A percentile compares a stretch with the other conserved stretches of the same genome.
Conservation (phyloP, 1,140 invertebrate genomes). For the Dinoponera quadriceps region DNA sequence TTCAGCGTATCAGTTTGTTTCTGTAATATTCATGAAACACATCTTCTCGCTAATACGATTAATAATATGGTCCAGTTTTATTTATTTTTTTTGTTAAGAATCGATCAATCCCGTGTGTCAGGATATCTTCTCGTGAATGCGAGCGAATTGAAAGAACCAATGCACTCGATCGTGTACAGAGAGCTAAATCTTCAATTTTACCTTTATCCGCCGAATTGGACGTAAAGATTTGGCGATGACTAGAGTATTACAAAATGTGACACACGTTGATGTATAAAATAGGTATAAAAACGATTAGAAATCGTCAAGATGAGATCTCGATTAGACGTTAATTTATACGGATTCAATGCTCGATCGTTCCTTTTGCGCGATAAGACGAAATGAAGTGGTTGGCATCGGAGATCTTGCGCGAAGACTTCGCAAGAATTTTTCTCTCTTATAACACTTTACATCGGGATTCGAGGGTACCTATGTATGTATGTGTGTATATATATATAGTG, state of each 20-base stretch:
- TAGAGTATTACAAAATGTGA: not conserved
- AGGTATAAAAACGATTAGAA: slow-evolving; percentile 13
- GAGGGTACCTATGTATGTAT: not conserved
- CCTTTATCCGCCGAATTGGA: slow-evolving; percentile 9
- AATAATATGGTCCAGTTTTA: no score
- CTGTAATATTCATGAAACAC: no score
- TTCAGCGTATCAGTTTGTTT: no score
- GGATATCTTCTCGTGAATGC: no score
- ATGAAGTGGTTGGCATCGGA: slow-evolving; percentile 13
- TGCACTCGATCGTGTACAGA: no score
- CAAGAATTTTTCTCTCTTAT: not conserved
- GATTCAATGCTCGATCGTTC: slow-evolving; percentile 6
- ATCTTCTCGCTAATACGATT: no score
- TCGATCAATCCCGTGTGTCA: no score
- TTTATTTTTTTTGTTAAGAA: no score
- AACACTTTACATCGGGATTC: not conserved
- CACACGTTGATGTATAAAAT: slow-evolving; percentile 23
- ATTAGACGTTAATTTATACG: not conserved
- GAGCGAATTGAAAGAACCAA: no score
- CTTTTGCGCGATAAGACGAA: slow-evolving; percentile 9
- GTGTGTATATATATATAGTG: no score
- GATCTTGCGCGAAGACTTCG: not conserved
- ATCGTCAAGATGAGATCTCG: not conserved
- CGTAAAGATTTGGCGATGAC: not conserved
- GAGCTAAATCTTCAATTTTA: slow-evolving; percentile 17